Evolutionary conservation across 2,888 invertebrate species (phyloP).

Genomic region (Anarsia innoxiella): DNA sequence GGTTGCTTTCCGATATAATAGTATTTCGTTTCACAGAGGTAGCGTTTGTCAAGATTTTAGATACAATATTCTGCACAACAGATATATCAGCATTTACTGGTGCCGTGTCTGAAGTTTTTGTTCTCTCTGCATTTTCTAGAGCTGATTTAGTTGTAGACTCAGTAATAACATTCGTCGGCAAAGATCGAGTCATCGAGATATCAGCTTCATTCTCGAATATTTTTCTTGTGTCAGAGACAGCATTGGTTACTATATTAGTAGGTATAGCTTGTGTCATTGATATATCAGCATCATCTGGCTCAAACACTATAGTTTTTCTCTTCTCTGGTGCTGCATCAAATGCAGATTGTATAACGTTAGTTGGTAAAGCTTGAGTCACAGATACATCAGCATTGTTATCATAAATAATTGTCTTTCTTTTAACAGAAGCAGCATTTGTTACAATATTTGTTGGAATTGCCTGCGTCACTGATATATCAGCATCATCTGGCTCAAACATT

Average conservation of each 20-base stretch:
- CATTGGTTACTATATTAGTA: constrained; percentile 16
- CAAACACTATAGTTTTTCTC: constrained; percentile 27
- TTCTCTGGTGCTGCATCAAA: constrained; percentile 18
- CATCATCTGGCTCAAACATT: constrained; percentile 21
- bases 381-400: constrained; percentile 24
- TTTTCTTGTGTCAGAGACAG: constrained; percentile 7
- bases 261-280: constrained; percentile 29
- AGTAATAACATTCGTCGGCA: neutral
- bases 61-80: too few species aligned
- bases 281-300: constrained; percentile 26
- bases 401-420: constrained; percentile 14
- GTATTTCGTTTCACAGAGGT: neutral
- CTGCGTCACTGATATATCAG: constrained; percentile 32
- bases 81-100: too few species aligned
- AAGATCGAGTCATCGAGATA: constrained; percentile 14
- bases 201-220: constrained; percentile 19
- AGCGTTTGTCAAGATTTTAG: too few species aligned
- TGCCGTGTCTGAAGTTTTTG: too few species aligned
- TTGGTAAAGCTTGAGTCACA: constrained; percentile 22
- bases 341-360: constrained; percentile 20
- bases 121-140: too few species aligned
- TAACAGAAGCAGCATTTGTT: neutral
- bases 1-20: neutral
- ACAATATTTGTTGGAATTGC: constrained; percentile 20
- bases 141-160: too few species aligned